Evolutionary conservation across 1,140 invertebrate genomes (phyloP), one percentile per base, ranked within the genome.

Genomic region (Drosophila quadrilineata): DNA sequence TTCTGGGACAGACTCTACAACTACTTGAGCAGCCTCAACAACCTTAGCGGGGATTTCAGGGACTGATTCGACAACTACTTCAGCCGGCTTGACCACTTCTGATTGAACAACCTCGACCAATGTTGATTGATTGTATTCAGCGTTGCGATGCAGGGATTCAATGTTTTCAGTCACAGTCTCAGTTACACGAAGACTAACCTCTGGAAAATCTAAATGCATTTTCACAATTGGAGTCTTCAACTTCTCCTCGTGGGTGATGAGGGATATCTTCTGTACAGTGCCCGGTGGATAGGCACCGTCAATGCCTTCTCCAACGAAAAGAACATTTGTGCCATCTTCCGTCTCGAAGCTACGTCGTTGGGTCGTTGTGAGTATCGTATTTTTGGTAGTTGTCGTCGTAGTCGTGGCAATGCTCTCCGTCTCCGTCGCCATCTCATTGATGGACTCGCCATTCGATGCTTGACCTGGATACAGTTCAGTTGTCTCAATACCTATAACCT

Each of bases 181-280:
- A 19, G 84, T 89, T 28, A 89, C 82, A 57, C 73, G 69, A 53
- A 88, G 72, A 72, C 76, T 88, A 67, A 89, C 86, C 71, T 82
- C 72, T 22, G 89, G 89, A 64, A 90, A 88, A 84, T 90, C 87
- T 80, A 93, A 91, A 90, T 93, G 93, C 22, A 93, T 89, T 66
- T 92, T 92, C 79, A 93, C 90, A 6, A 93, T 91, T 21, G 93
- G 93, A 62, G 92, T 92, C 80, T 93, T 90, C 90, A 92, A 92
- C 53, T 93, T 91, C 89, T 93, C 93, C 90, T 94, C 93, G 54
- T 94, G 93, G 24, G 93, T 93, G 52, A 94, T 93, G 16, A 94
- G 84, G 62, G 93, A 92, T 48, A 94, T 91, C 75, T 92, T 94
- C 65, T 91, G 92, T 29, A 92, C 93, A 82, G 91, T 90, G 59